Evolutionary conservation across 2,113 vertebrate genomes (phyloP).

Genomic region (Pterocles gutturalis): DNA sequence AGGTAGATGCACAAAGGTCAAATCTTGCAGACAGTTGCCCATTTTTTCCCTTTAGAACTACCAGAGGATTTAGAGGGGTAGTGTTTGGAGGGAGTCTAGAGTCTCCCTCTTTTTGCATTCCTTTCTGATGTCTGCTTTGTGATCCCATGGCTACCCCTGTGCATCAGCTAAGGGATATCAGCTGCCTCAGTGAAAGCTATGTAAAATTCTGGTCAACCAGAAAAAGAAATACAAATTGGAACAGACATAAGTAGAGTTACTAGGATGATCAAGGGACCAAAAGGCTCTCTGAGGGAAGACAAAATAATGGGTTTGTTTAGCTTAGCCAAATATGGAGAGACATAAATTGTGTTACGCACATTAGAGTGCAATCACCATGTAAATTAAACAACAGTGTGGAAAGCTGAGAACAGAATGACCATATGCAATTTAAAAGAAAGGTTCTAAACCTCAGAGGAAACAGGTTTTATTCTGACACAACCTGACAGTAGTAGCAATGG

Average conservation of each 20-base stretch:
- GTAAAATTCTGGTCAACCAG: neutral
- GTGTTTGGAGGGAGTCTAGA: neutral
- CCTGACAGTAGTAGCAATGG: neutral
- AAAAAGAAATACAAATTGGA: neutral
- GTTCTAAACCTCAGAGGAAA: neutral
- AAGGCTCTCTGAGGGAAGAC: neutral
- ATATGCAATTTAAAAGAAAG: neutral
- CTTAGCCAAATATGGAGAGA: neutral
- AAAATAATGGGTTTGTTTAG: neutral
- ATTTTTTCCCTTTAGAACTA: neutral
- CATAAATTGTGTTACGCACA: neutral
- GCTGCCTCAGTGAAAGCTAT: neutral
- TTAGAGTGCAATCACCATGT: neutral
- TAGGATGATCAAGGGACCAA: neutral
- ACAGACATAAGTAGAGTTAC: neutral
- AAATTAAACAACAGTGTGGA: neutral
- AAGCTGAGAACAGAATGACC: neutral
- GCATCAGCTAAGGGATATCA: neutral
- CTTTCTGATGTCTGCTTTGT: neutral
- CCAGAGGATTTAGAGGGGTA: neutral
- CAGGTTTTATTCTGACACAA: neutral
- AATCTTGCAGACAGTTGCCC: neutral
- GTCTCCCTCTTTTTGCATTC: neutral
- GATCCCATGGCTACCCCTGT: neutral
- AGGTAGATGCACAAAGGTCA: neutral